Evolutionary conservation across 2,797 vertebrate species (phyloP), one percentile per base, ranked within the genome.

Genomic region (Sebastes umbrosus): DNA sequence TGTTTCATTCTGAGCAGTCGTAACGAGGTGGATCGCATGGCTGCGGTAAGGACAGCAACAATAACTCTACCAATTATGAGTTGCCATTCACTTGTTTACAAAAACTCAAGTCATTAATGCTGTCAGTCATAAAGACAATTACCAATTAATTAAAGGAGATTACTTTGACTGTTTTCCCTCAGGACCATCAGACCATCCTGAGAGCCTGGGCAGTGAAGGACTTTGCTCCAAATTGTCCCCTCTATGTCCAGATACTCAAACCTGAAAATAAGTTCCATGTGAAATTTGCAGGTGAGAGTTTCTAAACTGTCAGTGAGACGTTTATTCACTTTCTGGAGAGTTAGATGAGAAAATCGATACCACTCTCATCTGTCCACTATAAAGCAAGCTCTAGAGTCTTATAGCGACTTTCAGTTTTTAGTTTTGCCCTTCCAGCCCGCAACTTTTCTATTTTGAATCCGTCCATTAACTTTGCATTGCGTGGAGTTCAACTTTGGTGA

Each of bases 111-210:
- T 65, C 46, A 79, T 84, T 76, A 62, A 66, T 72, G 39, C 59
- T 72, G 64, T 68, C 34, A 54, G 14, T 83, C 59, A 84, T 6
- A n/a, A 31, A 58, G 9, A 39, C 2, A 63, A 63, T 69, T 55
- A 20, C 4, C 27, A 34, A 68, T 52, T 54, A 43, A 83, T 79
- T 46, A 75, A 60, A 77, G 27, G 27, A 66, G 36, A 76, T 43
- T 59, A 11, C 60, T 55, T 68, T 64, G 77, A 20, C 5, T 66
- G 32, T 90, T 70, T 75, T 36, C 60, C 63, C 57, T 27, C 82
- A 99, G 98, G 98, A 99, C 87, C 97, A 99, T 80, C 98, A 99
- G 92, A 99, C 98, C 73, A 99, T 99, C 88, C 92, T 98, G 87
- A 96, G 98, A 34, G 98, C 98, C 82, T 99, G 98, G 98, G 98